Conservation (phyloP, 1,140 invertebrate species). For the Octopus bimaculoides region DNA sequence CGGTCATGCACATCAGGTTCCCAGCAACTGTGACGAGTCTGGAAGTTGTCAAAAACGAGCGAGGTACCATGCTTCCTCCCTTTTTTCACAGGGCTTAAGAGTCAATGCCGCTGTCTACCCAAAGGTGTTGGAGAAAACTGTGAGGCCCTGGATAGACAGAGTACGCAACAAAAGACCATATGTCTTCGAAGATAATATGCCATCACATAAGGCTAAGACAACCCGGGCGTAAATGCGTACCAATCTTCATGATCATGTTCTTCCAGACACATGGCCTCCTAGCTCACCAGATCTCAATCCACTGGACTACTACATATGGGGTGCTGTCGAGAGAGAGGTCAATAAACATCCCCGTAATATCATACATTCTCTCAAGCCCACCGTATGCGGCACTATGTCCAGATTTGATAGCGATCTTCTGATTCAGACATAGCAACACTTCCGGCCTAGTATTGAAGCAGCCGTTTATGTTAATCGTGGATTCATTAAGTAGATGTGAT, state of each 20-base stretch:
- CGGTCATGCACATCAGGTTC: too few relatives aligned
- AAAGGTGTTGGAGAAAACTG: not conserved
- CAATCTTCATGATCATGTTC: not conserved
- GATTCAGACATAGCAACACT: not conserved
- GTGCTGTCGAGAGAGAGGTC: not conserved
- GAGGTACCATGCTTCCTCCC: not conserved
- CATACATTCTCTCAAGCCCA: not conserved
- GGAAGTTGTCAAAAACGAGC: not conserved
- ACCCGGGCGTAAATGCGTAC: not conserved
- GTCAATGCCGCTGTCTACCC: not conserved
- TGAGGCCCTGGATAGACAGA: not conserved
- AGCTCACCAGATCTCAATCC: not conserved
- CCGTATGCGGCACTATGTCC: not conserved
- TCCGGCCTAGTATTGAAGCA: not conserved
- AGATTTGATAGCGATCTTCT: not conserved
- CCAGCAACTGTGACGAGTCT: too few relatives aligned
- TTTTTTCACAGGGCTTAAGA: not conserved
- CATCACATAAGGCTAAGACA: not conserved
- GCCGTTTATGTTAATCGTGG: not conserved
- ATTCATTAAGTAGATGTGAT: not conserved
- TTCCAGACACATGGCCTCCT: not conserved
- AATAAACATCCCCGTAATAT: not conserved
- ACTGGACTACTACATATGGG: slow-evolving; percentile 1
- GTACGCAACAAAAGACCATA: not conserved
- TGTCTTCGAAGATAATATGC: not conserved